Conservation (phyloP, 1,140 invertebrate genomes). For the Wasmannia auropunctata region DNA sequence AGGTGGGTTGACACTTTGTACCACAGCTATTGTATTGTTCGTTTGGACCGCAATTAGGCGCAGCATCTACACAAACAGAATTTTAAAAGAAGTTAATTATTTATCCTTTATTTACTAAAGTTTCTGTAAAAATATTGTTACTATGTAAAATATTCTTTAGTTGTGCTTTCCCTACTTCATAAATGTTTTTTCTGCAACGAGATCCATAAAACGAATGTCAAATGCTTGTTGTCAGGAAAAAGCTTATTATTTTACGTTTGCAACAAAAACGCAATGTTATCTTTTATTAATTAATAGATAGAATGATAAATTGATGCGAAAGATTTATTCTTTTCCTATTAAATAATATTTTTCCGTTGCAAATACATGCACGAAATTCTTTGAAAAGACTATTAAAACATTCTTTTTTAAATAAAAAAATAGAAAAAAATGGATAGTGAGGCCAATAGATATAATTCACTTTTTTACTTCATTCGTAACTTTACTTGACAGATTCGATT, state of each 20-base stretch:
- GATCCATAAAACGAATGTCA: neutral
- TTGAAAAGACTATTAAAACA: neutral
- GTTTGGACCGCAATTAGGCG: constrained; percentile 36
- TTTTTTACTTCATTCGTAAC: neutral
- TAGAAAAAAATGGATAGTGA: neutral
- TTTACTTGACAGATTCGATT: neutral
- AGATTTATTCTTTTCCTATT: neutral
- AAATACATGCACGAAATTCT: neutral
- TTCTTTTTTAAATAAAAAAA: neutral
- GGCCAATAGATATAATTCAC: neutral
- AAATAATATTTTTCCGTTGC: neutral
- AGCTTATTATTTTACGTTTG: neutral
- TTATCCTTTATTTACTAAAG: neutral
- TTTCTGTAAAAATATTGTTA: neutral
- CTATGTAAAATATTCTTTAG: constrained; percentile 9
- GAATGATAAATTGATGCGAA: neutral
- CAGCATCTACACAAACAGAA: constrained; percentile 17
- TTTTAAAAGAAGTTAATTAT: constrained; percentile 16
- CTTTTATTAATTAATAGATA: neutral
- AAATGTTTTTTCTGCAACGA: neutral
- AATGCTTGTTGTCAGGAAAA: neutral
- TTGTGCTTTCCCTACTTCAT: neutral
- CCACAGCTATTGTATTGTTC: constrained; percentile 49
- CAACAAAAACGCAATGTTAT: neutral
- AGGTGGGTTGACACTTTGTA: constrained; percentile 21